Evolutionary conservation across 1,140 invertebrate species (phyloP).

Genomic region (Drosophila melanica): DNA sequence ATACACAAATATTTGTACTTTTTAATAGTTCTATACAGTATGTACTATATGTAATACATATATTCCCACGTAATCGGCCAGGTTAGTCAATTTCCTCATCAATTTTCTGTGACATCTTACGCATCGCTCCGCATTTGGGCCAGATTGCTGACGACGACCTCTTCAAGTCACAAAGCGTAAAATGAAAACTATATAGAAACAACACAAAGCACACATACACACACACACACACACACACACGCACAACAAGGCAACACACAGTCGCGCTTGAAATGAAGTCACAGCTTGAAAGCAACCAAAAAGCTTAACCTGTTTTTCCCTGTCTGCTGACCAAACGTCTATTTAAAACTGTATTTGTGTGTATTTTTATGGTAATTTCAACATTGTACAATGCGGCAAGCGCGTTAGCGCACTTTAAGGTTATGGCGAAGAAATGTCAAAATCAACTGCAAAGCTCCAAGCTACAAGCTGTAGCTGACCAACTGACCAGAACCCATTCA

Average conservation of each 20-base stretch:
- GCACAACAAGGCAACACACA: conserved; percentile 39
- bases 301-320: conserved; percentile 78
- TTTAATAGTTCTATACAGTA: conserved; percentile 23
- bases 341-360: conserved; percentile 22
- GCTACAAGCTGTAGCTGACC: conserved; percentile 28
- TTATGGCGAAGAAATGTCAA: conserved; percentile 51
- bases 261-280: conserved; percentile 67
- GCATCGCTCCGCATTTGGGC: conserved; percentile 59
- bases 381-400: conserved; percentile 59
- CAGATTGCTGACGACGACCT: conserved; percentile 62
- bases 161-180: conserved; percentile 69
- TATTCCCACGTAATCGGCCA: conserved; percentile 15
- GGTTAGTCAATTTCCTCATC: conserved; percentile 46
- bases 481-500: conserved; percentile 71
- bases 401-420: conserved; percentile 37
- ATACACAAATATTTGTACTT: conserved; percentile 38
- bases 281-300: conserved; percentile 63
- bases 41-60: not conserved
- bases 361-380: conserved; percentile 72
- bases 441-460: conserved; percentile 29
- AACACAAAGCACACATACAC: conserved; percentile 52
- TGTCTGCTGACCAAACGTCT: conserved; percentile 30
- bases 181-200: conserved; percentile 66
- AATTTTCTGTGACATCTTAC: conserved; percentile 53
- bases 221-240: conserved; percentile 19